These are phyloP conservation scores for Ips nitidus DNA, from an alignment of 1,140 invertebrate genomes.

Conservation along the genomic window DNA sequence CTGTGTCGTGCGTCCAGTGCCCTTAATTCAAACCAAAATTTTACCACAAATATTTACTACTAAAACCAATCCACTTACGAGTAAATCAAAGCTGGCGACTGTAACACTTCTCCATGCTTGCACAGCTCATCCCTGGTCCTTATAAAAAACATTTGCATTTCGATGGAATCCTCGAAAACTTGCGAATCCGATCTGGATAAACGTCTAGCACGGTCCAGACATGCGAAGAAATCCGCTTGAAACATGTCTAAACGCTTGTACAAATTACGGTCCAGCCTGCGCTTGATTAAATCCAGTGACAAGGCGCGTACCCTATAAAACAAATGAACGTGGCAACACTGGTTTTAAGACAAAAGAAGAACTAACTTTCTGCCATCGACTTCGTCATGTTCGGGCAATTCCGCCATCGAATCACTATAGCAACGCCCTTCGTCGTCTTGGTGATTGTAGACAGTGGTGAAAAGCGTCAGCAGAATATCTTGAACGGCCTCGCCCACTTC, in stretches of 20 bases:
- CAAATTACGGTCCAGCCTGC: constrained; percentile 80
- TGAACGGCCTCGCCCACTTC: constrained; percentile 87
- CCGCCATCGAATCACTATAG: constrained; percentile 93
- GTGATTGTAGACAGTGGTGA: constrained; percentile 93
- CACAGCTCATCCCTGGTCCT: constrained; percentile 74
- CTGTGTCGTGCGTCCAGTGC: constrained; percentile 64
- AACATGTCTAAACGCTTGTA: constrained; percentile 93
- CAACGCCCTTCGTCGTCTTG: constrained; percentile 95
- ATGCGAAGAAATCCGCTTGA: constrained; percentile 95
- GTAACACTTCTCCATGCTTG: constrained; percentile 74
- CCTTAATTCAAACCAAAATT: constrained; percentile 52
- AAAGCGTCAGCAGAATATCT: constrained; percentile 88
- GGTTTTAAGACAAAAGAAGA: background rate
- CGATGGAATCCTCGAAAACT: constrained; percentile 92
- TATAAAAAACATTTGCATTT: constrained; percentile 91
- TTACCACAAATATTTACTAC: background rate
- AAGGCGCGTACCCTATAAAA: constrained; percentile 69
- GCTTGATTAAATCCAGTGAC: constrained; percentile 83
- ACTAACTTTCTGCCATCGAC: constrained; percentile 65
- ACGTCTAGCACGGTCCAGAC: constrained; percentile 85
- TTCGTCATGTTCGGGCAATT: constrained; percentile 88
- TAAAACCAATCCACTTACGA: constrained; percentile 9
- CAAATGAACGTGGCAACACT: background rate
- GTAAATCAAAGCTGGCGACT: constrained; percentile 85
- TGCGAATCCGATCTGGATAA: constrained; percentile 89